Evolutionary conservation across 2,888 invertebrate species (phyloP).

Genomic region (Harpalus rubripes): DNA sequence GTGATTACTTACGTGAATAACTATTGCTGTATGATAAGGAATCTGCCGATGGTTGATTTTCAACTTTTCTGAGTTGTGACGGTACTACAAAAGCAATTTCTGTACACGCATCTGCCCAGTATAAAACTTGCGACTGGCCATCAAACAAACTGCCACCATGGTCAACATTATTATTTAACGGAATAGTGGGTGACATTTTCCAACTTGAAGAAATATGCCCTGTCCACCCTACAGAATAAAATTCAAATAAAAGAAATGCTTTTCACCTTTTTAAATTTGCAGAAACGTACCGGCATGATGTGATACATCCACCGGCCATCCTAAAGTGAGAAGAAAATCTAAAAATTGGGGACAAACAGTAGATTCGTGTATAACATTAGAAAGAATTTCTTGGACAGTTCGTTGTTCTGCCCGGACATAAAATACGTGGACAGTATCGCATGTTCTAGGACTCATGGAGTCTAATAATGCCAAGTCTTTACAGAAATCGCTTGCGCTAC

Average conservation of each 20-base stretch:
- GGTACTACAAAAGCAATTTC: conserved; percentile 98
- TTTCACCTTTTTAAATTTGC: no score
- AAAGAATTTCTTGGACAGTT: conserved; percentile 87
- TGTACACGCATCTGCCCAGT: conserved; percentile 96
- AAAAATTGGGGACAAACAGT: conserved; percentile 79
- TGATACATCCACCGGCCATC: conserved; percentile 91
- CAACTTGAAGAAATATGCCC: conserved; percentile 94
- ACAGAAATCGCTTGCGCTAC: conserved; percentile 84
- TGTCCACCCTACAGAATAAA: conserved; percentile 83
- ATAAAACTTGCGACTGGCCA: conserved; percentile 91
- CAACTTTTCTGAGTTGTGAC: conserved; percentile 75
- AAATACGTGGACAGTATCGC: conserved; percentile 96
- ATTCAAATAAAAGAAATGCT: neutral
- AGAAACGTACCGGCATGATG: conserved; percentile 86
- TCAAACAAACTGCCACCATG: conserved; percentile 88
- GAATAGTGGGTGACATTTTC: conserved; percentile 76
- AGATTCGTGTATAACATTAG: conserved; percentile 82
- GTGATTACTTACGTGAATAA: conserved; percentile 71
- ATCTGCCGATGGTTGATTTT: conserved; percentile 69
- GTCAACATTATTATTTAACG: conserved; percentile 71
- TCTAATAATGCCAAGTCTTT: conserved; percentile 91
- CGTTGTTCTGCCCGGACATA: conserved; percentile 94
- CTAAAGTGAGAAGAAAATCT: conserved; percentile 85
- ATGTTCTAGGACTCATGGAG: conserved; percentile 90
- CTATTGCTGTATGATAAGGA: conserved; percentile 71